phyloP scores from a whole-genome alignment of 2,888 invertebrate genomes.

The Chrysolina haemoptera region DNA sequence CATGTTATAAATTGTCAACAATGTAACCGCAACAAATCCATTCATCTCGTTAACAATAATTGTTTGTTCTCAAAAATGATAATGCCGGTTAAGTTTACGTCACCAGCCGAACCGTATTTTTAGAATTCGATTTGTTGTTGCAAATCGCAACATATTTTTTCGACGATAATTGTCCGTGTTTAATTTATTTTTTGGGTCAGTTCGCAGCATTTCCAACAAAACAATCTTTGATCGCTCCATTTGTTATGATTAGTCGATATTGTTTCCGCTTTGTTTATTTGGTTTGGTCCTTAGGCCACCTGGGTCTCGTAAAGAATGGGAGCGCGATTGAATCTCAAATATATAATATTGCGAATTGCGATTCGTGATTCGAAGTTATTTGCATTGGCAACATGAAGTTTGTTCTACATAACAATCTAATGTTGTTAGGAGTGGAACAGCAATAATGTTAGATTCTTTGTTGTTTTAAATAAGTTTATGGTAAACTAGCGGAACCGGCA shows the following conservation, averaged over 20 bases:
- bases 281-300: neutral
- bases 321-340: neutral
- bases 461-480: too few relatives aligned
- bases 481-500: too few relatives aligned
- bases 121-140: neutral
- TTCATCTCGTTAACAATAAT: too few relatives aligned
- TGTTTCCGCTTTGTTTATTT: neutral
- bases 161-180: neutral
- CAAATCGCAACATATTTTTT: neutral
- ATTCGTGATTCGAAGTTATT: too few relatives aligned
- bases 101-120: neutral
- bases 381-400: too few relatives aligned
- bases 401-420: too few relatives aligned
- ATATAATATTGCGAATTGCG: neutral
- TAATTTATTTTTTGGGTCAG: conserved; percentile 11
- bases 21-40: too few relatives aligned
- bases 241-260: conserved; percentile 9
- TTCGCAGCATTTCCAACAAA: neutral
- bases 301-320: neutral
- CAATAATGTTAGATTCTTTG: too few relatives aligned
- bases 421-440: too few relatives aligned
- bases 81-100: neutral
- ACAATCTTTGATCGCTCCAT: conserved; percentile 11
- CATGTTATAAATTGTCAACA: too few relatives aligned
- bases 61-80: too few relatives aligned